Base-by-base conservation (phyloP, 2,888 invertebrate species). In the Pseudococcus longispinus region DNA sequence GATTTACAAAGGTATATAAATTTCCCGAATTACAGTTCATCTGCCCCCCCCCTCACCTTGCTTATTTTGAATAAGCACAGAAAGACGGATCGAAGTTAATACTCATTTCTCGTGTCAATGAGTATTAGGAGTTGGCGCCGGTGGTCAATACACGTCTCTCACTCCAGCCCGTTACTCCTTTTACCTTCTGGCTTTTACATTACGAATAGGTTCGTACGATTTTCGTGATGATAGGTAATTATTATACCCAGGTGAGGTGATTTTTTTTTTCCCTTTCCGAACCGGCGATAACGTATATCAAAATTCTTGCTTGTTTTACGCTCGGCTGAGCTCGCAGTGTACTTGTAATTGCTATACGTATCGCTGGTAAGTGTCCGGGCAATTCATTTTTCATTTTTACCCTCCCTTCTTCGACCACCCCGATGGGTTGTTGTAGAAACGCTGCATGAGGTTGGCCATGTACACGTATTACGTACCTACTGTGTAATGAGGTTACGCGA, bases 261-360 rank as follows among this genome's bases (percentile, higher is more conserved):
- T 60, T 60, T 60, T 23, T 60, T 70, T 70, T 23, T 60, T 70
- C 29, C 26, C 29, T 65, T 3, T 60, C 23, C 23, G 23, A 60
- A 60, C 23, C 23, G 13, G 15, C 60, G 60, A 60, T 60, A 60
- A 60, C 60, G 60, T 60, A 60, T 60, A 60, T 60, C 60, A 60
- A 60, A 60, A 60, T 60, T 60, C 70, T 70, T 29, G 70, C 18
- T 70, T 18, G 70, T 70, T 70, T 70, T 29, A 70, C 70, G 70
- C 70, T 70, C 70, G 70, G 29, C 26, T 70, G 70, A 26, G 32
- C 29, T 70, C 70, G 70, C 70, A 6, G 65, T 18, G 70, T 70
- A 60, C 20, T 60, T 11, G 32, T 70, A 70, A 70, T 70, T 70
- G 29, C 70, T 29, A 26, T 26, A 65, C 11, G 65, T 26, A 13